Evolutionary conservation across 1,140 invertebrate genomes (phyloP).

Genomic region (Portunus trituberculatus): DNA sequence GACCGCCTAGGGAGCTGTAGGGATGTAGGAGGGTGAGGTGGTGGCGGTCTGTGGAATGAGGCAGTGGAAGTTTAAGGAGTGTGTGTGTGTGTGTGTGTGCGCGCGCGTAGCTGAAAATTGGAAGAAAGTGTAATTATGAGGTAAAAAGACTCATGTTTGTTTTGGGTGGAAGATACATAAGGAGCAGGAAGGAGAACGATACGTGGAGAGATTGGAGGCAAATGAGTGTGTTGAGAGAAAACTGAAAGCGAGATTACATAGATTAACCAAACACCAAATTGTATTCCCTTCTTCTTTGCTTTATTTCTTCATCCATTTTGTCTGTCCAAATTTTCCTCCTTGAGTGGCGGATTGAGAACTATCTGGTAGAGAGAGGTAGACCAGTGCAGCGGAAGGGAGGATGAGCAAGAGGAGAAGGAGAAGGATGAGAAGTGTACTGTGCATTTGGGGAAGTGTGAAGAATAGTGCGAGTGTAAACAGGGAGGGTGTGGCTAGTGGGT

Average conservation of each 20-base stretch:
- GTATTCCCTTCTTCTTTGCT: too few relatives aligned
- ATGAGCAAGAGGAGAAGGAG: too few relatives aligned
- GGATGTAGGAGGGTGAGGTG: not conserved
- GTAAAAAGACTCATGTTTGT: not conserved
- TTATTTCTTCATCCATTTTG: too few relatives aligned
- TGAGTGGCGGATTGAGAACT: too few relatives aligned
- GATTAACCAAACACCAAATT: too few relatives aligned
- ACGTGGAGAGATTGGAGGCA: not conserved
- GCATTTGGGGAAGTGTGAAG: too few relatives aligned
- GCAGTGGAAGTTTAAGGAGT: not conserved
- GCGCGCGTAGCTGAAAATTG: not conserved
- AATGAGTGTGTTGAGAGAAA: not conserved
- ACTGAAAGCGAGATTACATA: not conserved
- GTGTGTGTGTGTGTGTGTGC: not conserved
- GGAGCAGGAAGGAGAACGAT: not conserved
- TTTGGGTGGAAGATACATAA: not conserved
- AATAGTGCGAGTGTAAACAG: not conserved
- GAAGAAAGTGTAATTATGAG: not conserved
- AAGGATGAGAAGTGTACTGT: too few relatives aligned
- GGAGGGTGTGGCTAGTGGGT: not conserved
- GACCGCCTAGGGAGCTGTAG: not conserved
- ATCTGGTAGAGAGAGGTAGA: too few relatives aligned
- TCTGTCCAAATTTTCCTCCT: too few relatives aligned
- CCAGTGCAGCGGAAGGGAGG: too few relatives aligned
- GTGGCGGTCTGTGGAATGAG: not conserved